These are phyloP conservation scores for Otolemur crassicaudatus DNA, from an alignment of 2,797 vertebrate genomes.

Conservation along the genomic window DNA sequence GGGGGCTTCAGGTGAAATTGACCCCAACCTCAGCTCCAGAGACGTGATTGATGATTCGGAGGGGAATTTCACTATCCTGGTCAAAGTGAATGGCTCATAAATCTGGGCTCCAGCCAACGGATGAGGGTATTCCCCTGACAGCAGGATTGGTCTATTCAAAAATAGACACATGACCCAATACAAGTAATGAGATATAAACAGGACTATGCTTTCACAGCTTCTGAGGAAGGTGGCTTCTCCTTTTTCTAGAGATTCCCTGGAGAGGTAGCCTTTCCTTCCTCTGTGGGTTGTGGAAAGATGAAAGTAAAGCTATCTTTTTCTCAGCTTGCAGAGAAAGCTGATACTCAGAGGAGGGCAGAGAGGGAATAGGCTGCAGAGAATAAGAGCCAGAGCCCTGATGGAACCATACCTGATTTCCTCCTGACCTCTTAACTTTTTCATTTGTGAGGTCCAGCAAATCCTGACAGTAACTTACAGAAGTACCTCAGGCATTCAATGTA, in stretches of 20 bases:
- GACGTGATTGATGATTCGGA: neutral
- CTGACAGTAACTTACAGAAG: neutral
- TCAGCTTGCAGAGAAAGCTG: neutral
- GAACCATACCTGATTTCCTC: neutral
- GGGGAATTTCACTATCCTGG: neutral
- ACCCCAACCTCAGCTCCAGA: neutral
- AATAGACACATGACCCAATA: neutral
- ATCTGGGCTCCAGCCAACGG: neutral
- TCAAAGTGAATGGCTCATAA: neutral
- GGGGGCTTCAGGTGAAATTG: neutral
- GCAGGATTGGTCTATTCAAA: neutral
- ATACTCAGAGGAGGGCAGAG: neutral
- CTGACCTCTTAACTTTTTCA: neutral
- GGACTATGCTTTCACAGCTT: neutral
- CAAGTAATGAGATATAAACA: neutral
- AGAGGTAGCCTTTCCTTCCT: neutral
- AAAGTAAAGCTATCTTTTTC: neutral
- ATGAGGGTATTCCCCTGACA: neutral
- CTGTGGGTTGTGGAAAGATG: neutral
- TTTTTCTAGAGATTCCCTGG: neutral
- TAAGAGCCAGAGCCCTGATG: neutral
- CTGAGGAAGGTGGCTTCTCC: neutral
- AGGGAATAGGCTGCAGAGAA: neutral
- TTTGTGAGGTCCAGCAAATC: neutral
- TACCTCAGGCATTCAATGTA: neutral